These are phyloP conservation scores for Cephalopholis sonnerati DNA, from an alignment of 2,113 vertebrate genomes.

Conservation along the genomic window DNA sequence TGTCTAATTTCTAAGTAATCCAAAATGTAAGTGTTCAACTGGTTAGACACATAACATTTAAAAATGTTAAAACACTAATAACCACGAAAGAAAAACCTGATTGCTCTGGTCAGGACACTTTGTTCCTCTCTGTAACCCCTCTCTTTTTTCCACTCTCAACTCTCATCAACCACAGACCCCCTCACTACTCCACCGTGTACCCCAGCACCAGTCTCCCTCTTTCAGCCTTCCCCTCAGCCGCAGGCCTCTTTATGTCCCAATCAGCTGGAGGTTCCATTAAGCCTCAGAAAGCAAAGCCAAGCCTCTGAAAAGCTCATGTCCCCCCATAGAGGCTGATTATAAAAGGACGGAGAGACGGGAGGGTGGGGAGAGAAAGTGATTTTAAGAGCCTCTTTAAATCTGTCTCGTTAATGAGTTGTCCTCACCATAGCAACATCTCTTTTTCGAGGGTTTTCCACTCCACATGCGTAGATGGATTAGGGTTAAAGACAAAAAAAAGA, in stretches of 20 bases:
- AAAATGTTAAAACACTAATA: not conserved
- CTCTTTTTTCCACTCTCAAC: not conserved
- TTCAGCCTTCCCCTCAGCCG: conserved; percentile 27
- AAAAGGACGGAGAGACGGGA: conserved; percentile 34
- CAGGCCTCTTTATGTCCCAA: conserved; percentile 59
- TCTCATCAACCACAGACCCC: not conserved
- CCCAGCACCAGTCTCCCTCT: not conserved
- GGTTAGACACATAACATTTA: not conserved
- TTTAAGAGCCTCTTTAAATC: conserved; percentile 77
- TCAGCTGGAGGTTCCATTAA: conserved; percentile 77
- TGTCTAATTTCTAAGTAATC: not conserved
- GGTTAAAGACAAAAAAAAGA: conserved; percentile 29
- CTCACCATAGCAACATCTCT: conserved; percentile 74
- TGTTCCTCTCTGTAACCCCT: not conserved
- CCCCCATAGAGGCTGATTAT: conserved; percentile 74
- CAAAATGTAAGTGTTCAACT: not conserved
- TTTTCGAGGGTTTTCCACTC: conserved; percentile 38
- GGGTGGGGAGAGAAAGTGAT: conserved; percentile 62
- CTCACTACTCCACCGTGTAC: conserved; percentile 1
- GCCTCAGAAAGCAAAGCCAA: conserved; percentile 61
- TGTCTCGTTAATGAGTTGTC: conserved; percentile 69
- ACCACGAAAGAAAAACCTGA: not conserved
- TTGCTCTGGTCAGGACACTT: not conserved
- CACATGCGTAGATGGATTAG: conserved; percentile 43
- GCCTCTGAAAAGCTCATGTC: conserved; percentile 64